Conservation (phyloP, 2,113 vertebrate genomes). For the Noturus placidus region DNA sequence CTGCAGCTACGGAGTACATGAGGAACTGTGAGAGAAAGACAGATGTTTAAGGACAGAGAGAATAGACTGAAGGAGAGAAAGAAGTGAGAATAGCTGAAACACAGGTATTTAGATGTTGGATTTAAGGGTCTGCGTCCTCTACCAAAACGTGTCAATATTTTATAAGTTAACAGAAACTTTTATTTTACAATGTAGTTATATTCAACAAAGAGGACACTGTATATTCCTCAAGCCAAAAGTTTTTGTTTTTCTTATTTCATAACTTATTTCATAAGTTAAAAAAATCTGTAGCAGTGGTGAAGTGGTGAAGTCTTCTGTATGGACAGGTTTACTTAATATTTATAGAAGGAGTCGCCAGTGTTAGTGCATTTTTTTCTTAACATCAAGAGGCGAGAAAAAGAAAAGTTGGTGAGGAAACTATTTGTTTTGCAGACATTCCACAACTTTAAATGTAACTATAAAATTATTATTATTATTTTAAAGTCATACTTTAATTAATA, state of each 20-base stretch:
- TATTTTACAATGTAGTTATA: not conserved
- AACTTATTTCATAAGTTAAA: not conserved
- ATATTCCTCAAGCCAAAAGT: not conserved
- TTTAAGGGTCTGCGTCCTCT: not conserved
- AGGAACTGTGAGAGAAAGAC: constrained; percentile 74
- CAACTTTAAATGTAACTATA: not conserved
- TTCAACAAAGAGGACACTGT: not conserved
- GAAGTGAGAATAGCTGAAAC: not conserved
- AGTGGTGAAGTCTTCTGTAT: not conserved
- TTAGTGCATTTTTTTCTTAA: not conserved
- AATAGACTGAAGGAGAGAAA: not conserved
- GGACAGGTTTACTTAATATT: not conserved
- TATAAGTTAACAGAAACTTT: not conserved
- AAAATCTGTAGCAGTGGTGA: not conserved
- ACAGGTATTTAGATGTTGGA: not conserved
- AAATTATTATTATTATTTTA: no score
- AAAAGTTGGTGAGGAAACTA: not conserved
- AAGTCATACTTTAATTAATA: not conserved
- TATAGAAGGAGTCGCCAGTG: not conserved
- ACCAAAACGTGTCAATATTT: not conserved
- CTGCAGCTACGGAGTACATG: constrained; percentile 83
- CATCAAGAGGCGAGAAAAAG: not conserved
- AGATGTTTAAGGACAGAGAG: not conserved
- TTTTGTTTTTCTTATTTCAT: not conserved
- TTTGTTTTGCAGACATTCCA: not conserved